phyloP scores from a whole-genome alignment of 2,888 invertebrate genomes.

The Cactoblastis cactorum region DNA sequence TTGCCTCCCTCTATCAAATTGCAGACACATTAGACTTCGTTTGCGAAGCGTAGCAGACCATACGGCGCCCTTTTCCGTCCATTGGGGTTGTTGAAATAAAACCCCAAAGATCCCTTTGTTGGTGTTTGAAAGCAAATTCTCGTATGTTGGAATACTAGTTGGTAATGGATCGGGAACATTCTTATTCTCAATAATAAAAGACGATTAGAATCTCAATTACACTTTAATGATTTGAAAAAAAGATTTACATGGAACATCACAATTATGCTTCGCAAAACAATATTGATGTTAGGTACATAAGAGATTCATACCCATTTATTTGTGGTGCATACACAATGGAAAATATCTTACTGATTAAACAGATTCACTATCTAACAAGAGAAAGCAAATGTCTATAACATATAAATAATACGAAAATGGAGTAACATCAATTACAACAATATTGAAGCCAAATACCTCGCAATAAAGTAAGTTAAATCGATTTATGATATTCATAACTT shows the following conservation, averaged over 20 bases:
- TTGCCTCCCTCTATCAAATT: constrained; percentile 13
- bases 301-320: constrained; percentile 47
- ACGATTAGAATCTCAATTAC: constrained; percentile 46
- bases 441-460: constrained; percentile 24
- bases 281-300: constrained; percentile 50
- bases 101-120: constrained; percentile 1
- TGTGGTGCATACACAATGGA: constrained; percentile 38
- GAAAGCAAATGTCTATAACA: constrained; percentile 43
- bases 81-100: constrained; percentile 8
- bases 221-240: constrained; percentile 75
- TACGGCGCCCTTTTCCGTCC: constrained; percentile 5
- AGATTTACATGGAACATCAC: constrained; percentile 78
- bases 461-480: constrained; percentile 29
- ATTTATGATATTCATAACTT: constrained; percentile 41
- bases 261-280: constrained; percentile 78
- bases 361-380: constrained; percentile 44
- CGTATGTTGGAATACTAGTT: background rate
- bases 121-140: background rate
- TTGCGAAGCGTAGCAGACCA: constrained; percentile 14
- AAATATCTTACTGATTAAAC: constrained; percentile 46
- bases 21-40: constrained; percentile 15
- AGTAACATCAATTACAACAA: constrained; percentile 40
- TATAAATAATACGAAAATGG: constrained; percentile 37
- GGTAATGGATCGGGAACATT: no score
- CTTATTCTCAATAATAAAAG: constrained; percentile 31